Evolutionary conservation across 2,888 invertebrate species (phyloP), one percentile per base, ranked within the genome.

Genomic region (Stenolophus ochropezus): DNA sequence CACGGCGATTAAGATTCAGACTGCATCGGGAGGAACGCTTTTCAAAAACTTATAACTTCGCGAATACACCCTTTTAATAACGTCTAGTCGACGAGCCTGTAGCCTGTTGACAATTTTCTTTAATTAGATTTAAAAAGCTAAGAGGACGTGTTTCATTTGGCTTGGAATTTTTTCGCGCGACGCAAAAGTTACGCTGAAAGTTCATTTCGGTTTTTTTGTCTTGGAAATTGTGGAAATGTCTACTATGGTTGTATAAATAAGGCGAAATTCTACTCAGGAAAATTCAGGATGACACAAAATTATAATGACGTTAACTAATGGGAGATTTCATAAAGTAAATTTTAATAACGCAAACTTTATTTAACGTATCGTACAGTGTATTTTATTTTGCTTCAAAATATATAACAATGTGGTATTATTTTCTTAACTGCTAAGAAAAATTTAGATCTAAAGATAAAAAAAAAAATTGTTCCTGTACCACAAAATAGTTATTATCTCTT

Each of bases 171-270:
- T 78, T 65, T 61, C 65, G 21, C 27, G 20, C 27, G 51, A 75
- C 27, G 51, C 33, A 78, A n/a, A 78, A 78, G 78, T 78, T 78
- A 51, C 69, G 65, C 49, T 69, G 51, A 69, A 78, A 78, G 78
- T 61, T 78, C 65, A 78, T 78, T 78, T 78, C 78, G 49, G 21
- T 69, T 69, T 78, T 76, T 61, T 61, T 25, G 56, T 56, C 56
- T 56, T 23, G 25, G 25, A 61, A 21, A n/a, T 23, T 61, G 61
- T 27, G 25, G 23, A 61, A 61, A 21, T 61, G 25, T 61, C 61
- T 61, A 16, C 51, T 51, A 16, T 16, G 51, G 51, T 16, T 16
- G 14, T 61, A 61, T 61, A 61, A 61, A 25, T 23, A 61, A 61
- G 23, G 3, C 14, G 21, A 14, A 61, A 61, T 61, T 58, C 25